Evolutionary conservation across 2,797 vertebrate genomes (phyloP).

Genomic region (Myiothlypis coronata): DNA sequence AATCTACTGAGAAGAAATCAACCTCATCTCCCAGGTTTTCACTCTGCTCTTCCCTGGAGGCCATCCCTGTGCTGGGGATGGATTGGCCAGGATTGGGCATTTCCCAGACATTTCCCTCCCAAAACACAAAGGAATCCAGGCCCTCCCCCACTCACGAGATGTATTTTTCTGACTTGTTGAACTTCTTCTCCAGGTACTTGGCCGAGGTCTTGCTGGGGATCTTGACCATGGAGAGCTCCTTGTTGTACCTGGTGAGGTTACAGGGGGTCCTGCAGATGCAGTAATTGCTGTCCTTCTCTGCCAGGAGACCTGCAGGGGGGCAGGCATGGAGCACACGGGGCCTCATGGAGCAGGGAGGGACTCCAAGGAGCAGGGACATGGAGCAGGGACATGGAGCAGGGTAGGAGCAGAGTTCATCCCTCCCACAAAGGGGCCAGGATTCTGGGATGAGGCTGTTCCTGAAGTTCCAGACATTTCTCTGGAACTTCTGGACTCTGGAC

Average conservation of each 20-base stretch:
- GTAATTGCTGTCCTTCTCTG: slow-evolving; percentile 87
- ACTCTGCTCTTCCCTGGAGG: not conserved
- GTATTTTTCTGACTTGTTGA: slow-evolving; percentile 98
- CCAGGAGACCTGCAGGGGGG: slow-evolving; percentile 82
- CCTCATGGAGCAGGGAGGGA: no score
- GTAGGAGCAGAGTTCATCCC: not conserved
- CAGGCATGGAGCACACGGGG: not conserved
- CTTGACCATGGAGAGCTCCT: slow-evolving; percentile 99
- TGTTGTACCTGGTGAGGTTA: slow-evolving; percentile 97
- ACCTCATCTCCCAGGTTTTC: not conserved
- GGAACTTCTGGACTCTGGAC: not conserved
- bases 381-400: not conserved
- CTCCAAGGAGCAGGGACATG: no score
- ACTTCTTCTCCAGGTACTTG: slow-evolving; percentile 98
- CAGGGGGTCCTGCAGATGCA: slow-evolving; percentile 95
- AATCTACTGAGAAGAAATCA: not conserved
- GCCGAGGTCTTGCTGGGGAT: slow-evolving; percentile 98
- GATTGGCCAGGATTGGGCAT: not conserved
- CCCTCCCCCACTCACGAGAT: slow-evolving; percentile 85
- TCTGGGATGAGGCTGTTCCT: no score
- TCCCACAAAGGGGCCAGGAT: not conserved
- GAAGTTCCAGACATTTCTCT: not conserved
- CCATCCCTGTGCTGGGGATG: not conserved
- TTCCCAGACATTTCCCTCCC: not conserved
- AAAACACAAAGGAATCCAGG: not conserved